Conservation (phyloP, 2,797 vertebrate species). For the Fistularia tabacaria region DNA sequence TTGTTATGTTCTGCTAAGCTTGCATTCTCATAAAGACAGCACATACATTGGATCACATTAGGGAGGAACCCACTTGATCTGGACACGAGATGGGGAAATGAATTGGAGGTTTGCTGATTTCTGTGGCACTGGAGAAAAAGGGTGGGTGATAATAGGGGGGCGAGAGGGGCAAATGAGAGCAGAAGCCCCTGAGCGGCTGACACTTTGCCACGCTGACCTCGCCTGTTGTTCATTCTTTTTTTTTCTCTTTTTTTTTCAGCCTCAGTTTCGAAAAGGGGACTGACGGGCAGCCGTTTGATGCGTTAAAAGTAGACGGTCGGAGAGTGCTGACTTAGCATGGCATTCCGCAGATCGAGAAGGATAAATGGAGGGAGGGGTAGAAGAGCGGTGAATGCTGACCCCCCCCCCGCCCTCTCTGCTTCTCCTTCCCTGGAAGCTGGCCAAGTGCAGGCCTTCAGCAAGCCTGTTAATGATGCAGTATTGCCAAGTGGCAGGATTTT, state of each 20-base stretch:
- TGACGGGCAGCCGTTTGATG: constrained; percentile 64
- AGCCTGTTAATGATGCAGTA: constrained; percentile 60
- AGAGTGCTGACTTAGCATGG: constrained; percentile 73
- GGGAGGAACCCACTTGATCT: constrained; percentile 28
- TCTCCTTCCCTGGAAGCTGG: constrained; percentile 45
- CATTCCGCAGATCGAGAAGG: constrained; percentile 59
- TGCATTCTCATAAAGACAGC: constrained; percentile 48
- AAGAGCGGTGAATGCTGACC: constrained; percentile 14
- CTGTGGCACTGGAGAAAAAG: constrained; percentile 4
- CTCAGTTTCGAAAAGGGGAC: constrained; percentile 49
- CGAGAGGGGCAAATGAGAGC: constrained; percentile 5
- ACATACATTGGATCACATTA: constrained; percentile 39
- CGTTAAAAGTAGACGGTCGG: constrained; percentile 61
- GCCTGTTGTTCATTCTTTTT: no score
- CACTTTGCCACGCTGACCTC: no score
- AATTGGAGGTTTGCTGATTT: constrained; percentile 24
- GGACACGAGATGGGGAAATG: constrained; percentile 17
- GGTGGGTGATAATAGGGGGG: background rate
- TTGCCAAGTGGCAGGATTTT: constrained; percentile 60
- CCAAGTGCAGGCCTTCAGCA: constrained; percentile 59
- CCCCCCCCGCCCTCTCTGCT: constrained; percentile 11
- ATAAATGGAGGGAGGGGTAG: constrained; percentile 17
- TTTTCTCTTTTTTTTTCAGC: constrained; percentile 15
- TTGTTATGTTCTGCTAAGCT: constrained; percentile 48
- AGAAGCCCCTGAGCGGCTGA: no score